Percentiles rank a stretch among this genome's conserved stretches.
Conservation (phyloP, 2,113 vertebrate species). For the Atrichornis clamosus region DNA sequence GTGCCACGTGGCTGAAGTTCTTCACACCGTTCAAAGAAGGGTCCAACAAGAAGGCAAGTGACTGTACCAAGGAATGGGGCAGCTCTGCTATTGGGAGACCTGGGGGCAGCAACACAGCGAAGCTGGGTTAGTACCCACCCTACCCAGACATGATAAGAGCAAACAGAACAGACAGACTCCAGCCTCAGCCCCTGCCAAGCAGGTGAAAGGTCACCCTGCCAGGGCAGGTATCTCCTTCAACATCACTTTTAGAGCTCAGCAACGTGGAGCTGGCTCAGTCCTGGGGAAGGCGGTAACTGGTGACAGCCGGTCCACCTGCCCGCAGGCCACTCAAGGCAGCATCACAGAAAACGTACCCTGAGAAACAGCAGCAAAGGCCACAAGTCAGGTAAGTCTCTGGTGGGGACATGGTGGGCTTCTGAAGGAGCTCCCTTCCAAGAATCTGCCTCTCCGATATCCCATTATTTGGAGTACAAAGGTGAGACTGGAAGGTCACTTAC, state of each 20-base stretch:
- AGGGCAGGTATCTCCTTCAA: background rate
- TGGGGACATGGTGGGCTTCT: background rate
- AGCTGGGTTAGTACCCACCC: background rate
- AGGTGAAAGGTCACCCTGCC: background rate
- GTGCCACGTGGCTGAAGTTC: conserved; percentile 57
- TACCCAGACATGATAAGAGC: fast-evolving
- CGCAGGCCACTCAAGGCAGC: fast-evolving
- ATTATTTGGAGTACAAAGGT: background rate
- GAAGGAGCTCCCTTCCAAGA: background rate
- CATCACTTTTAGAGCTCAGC: background rate
- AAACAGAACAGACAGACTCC: background rate
- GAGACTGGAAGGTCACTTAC: background rate
- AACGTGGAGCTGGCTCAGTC: background rate
- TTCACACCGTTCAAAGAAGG: conserved; percentile 1
- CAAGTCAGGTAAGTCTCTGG: too few relatives aligned
- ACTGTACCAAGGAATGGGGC: conserved; percentile 40
- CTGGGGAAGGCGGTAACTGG: background rate
- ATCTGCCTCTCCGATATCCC: background rate
- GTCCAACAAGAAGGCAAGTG: conserved; percentile 49
- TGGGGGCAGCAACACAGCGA: background rate
- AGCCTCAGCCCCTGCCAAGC: background rate
- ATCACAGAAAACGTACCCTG: background rate
- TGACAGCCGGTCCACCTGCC: background rate
- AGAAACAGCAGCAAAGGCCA: background rate
- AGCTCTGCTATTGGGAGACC: conserved; percentile 49